Percentiles rank a stretch among this genome's conserved stretches.
These are phyloP conservation scores for Smittia aterrima DNA, from an alignment of 2,888 invertebrate species.

Conservation along the genomic window DNA sequence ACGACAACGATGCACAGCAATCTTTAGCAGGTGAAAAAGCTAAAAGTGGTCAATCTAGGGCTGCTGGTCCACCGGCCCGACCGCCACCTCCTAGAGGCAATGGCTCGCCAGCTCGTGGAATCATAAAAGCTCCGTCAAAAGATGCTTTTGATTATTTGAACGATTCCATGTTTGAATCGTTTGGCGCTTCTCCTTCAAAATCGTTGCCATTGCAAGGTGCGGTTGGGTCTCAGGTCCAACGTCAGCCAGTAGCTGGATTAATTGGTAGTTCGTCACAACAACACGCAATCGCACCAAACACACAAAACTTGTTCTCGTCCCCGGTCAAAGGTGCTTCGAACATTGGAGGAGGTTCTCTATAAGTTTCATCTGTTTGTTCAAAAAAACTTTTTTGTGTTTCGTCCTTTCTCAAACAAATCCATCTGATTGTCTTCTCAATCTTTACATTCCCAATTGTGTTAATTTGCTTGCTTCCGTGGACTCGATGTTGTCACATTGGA, in stretches of 20 bases:
- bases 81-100: constrained; percentile 54
- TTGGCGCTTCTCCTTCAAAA: constrained; percentile 62
- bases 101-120: constrained; percentile 48
- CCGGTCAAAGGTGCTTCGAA: constrained; percentile 25
- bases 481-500: constrained; percentile 15
- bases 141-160: constrained; percentile 69
- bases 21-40: constrained; percentile 37
- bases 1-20: constrained; percentile 26
- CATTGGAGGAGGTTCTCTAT: constrained; percentile 38
- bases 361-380: not conserved
- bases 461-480: not conserved
- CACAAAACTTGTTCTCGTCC: constrained; percentile 33
- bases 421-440: not conserved
- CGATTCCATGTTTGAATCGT: constrained; percentile 66
- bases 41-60: constrained; percentile 15
- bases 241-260: constrained; percentile 36
- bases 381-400: not conserved
- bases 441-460: not conserved
- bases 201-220: constrained; percentile 43
- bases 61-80: constrained; percentile 50
- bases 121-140: constrained; percentile 54
- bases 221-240: constrained; percentile 14
- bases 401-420: not conserved
- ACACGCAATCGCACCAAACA: constrained; percentile 33
- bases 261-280: constrained; percentile 35